These are phyloP conservation scores for Quadriops clusia DNA, from an alignment of 2,888 invertebrate species.

Conservation along the genomic window DNA sequence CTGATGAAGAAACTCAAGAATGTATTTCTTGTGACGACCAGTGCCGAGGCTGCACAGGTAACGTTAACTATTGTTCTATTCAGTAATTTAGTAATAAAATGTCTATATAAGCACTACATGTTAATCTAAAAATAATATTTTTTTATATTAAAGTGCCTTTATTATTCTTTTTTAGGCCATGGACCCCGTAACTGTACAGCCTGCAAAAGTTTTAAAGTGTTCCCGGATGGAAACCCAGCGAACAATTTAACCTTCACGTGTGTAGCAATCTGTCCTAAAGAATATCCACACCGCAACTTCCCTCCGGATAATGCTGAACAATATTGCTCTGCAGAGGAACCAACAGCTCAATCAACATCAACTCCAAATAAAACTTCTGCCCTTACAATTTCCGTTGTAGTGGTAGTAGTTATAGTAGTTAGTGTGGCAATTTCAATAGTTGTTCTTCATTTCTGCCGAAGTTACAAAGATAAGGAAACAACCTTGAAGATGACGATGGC, in stretches of 20 bases:
- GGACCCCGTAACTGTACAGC: conserved; percentile 61
- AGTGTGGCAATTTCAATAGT: conserved; percentile 37
- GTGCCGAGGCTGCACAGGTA: conserved; percentile 76
- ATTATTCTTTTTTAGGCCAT: no score
- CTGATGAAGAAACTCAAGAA: conserved; percentile 56
- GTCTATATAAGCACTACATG: no score
- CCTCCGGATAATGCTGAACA: conserved; percentile 60
- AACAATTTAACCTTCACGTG: conserved; percentile 71
- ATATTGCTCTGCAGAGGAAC: conserved; percentile 55
- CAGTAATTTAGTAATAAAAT: no score
- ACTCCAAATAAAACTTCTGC: conserved; percentile 16
- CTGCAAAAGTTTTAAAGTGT: conserved; percentile 68
- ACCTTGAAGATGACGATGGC: conserved; percentile 87
- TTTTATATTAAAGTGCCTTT: no score
- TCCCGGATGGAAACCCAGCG: conserved; percentile 43
- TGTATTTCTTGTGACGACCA: conserved; percentile 70
- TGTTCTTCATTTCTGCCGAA: conserved; percentile 51
- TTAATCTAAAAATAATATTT: no score
- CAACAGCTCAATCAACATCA: conserved; percentile 12
- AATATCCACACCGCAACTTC: conserved; percentile 67
- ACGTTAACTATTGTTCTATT: no score
- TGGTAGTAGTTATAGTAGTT: conserved; percentile 43
- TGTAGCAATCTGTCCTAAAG: conserved; percentile 68
- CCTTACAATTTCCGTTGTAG: conserved; percentile 33
- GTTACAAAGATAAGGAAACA: conserved; percentile 78